Percentiles rank a stretch among this genome's conserved stretches.
Evolutionary conservation across 2,113 vertebrate genomes (phyloP).

Genomic region (Chloroceryle aenea): DNA sequence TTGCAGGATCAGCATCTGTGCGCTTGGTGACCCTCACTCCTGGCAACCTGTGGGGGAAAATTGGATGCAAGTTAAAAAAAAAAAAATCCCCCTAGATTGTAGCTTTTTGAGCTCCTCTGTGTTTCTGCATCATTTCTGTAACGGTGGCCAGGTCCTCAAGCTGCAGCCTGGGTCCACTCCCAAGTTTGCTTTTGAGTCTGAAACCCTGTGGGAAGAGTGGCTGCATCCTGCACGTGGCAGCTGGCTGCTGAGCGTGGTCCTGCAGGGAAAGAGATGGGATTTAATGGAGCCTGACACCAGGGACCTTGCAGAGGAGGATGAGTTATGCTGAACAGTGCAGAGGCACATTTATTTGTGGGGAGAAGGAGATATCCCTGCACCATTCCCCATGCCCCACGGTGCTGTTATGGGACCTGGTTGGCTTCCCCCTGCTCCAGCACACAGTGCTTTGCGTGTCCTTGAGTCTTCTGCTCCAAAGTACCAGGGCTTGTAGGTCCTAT

Average conservation of each 20-base stretch:
- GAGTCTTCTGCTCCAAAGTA: background rate
- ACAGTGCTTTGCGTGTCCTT: rapidly evolving
- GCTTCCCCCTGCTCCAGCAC: rapidly evolving
- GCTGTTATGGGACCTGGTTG: background rate
- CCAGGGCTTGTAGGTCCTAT: no score
- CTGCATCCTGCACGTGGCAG: rapidly evolving
- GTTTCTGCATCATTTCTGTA: background rate
- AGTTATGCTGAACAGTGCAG: background rate
- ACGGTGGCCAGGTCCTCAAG: background rate
- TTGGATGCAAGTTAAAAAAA: background rate
- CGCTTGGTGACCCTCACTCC: rapidly evolving
- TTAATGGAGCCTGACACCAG: conserved; percentile 42
- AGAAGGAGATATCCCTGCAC: background rate
- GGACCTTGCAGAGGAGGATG: background rate
- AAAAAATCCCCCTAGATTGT: background rate
- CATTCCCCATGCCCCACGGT: rapidly evolving
- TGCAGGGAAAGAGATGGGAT: background rate
- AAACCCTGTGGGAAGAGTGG: background rate
- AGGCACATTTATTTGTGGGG: background rate
- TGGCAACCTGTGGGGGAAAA: background rate
- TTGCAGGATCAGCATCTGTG: background rate
- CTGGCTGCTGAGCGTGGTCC: background rate
- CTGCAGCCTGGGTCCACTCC: background rate
- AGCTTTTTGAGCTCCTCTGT: background rate
- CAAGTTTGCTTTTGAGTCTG: rapidly evolving